Evolutionary conservation across 2,113 vertebrate genomes (phyloP).

Genomic region (Xiphorhynchus elegans): DNA sequence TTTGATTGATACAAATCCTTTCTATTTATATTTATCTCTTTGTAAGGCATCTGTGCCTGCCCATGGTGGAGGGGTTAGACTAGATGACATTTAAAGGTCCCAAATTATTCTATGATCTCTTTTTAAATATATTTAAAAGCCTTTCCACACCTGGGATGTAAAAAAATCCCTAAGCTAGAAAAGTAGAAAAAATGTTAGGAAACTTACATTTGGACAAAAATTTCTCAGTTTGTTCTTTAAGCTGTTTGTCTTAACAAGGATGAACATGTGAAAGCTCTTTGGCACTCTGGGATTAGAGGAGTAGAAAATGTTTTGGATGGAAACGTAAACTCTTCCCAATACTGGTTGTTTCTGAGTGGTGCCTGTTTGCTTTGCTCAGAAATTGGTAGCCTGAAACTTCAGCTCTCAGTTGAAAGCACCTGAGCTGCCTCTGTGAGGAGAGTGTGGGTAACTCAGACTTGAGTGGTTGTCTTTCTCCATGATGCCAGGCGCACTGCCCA

Average conservation of each 20-base stretch:
- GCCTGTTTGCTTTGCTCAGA: fast-evolving
- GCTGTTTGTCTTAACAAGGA: background rate
- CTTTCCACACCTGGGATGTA: background rate
- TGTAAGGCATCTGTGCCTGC: background rate
- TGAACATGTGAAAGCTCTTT: background rate
- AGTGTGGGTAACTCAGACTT: background rate
- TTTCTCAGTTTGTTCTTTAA: background rate
- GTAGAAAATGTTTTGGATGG: background rate
- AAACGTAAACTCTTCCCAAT: background rate
- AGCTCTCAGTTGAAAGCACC: background rate
- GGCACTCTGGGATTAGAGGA: background rate
- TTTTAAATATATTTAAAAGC: background rate
- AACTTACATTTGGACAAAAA: background rate
- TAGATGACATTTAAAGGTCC: background rate
- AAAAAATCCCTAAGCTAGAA: background rate
- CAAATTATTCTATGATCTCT: background rate
- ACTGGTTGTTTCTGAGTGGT: background rate
- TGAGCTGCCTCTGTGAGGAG: background rate
- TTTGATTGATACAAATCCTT: background rate
- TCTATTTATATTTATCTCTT: background rate
- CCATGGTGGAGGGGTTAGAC: background rate
- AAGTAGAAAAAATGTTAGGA: background rate
- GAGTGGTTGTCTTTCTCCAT: background rate
- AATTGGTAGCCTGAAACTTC: background rate
- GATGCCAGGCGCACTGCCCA: background rate